Evolutionary conservation across 1,140 invertebrate genomes (phyloP).

Genomic region (Penaeus vannamei): DNA sequence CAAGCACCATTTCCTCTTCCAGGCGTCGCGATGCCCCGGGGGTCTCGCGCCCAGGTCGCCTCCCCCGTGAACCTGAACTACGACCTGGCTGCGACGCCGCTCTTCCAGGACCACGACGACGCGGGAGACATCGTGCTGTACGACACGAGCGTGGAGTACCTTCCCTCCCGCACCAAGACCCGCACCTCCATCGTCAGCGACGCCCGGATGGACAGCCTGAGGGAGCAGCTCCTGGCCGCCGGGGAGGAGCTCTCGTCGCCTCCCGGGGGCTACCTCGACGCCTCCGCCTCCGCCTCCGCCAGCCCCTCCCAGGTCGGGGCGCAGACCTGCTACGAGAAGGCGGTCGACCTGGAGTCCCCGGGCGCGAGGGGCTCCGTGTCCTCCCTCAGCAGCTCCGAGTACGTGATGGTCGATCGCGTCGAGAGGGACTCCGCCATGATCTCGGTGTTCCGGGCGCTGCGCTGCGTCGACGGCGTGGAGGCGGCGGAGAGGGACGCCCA

Average conservation of each 20-base stretch:
- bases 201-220: neutral
- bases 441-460: neutral
- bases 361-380: neutral
- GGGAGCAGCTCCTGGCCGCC: neutral
- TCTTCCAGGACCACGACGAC: slow-evolving; percentile 29
- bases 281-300: neutral
- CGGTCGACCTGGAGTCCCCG: slow-evolving; percentile 26
- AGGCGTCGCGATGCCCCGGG: slow-evolving; percentile 16
- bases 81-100: slow-evolving; percentile 10
- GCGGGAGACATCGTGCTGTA: neutral
- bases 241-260: neutral
- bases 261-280: neutral
- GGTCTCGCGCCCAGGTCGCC: neutral
- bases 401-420: neutral
- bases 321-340: slow-evolving; percentile 6
- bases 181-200: slow-evolving; percentile 3
- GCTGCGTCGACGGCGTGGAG: slow-evolving; percentile 12
- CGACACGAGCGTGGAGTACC: slow-evolving; percentile 36
- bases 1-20: neutral
- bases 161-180: neutral
- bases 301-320: neutral
- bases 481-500: neutral
- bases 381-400: neutral
- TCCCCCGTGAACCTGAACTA: neutral
- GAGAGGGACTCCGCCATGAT: neutral